Base-by-base conservation (phyloP, 2,888 invertebrate species). In the Patella depressa region DNA sequence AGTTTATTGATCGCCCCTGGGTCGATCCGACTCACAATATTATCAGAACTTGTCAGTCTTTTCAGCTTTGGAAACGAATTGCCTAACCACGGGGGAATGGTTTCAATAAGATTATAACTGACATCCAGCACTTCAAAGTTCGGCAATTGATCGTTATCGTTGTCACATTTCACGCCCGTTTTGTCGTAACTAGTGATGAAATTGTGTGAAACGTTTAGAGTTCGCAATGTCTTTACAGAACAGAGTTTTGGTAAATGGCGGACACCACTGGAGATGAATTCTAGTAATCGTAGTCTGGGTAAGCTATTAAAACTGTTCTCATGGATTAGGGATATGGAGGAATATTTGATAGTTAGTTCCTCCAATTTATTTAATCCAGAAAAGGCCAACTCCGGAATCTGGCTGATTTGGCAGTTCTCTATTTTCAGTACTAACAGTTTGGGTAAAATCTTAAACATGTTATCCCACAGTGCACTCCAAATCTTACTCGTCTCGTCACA, bases 161-260 rank as follows among this genome's bases (percentile, higher is more conserved):
- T 24, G 12, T 34, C 69, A 70, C 83, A 82, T 73, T 55, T 69
- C 45, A 81, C 53, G 1, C 81, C 83, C 14, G 79, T 72, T 53
- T 81, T 72, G 9, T 81, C 79, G 24, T 80, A 53, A 19, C 65
- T 72, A 2, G 55, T 24, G 17, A 83, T n/a, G 24, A 71, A 71
- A 73, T 83, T 83, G 17, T 57, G 53, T 17, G 83, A 80, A 19
- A 82, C 57, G 57, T 80, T 81, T 9, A 79, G 29, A 14, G 71
- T 73, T 17, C 74, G 74, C 15, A 80, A 75, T 15, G 69, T 29
- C 71, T 73, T 17, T 24, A 76, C 53, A 4, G 34, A n/a, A 73
- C 83, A 83, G 7, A 83, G 53, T 0, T 80, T 75, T 15, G 79
- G 79, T 53, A 83, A 69, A 55, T 77, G 74, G 15, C 75, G 75